phyloP scores from a whole-genome alignment of 2,113 vertebrate genomes.

The Speoplatyrhinus poulsoni region DNA sequence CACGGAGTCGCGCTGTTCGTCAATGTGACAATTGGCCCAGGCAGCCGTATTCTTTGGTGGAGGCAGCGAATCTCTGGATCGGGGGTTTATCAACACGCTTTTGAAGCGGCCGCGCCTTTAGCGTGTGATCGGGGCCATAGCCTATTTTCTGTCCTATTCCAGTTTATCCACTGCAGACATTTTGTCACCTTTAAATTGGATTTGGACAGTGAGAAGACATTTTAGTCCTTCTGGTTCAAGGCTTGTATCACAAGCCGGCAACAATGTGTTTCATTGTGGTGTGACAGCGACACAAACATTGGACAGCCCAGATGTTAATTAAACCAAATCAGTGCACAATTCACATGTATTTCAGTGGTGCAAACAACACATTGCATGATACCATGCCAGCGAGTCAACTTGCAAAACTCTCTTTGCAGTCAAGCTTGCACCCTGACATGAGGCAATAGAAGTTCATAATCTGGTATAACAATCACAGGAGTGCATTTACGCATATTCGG shows the following conservation, averaged over 20 bases:
- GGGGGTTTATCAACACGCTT: too few relatives aligned
- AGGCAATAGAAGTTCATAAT: constrained; percentile 49
- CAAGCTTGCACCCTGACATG: constrained; percentile 23
- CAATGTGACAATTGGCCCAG: too few relatives aligned
- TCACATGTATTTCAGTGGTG: constrained; percentile 57
- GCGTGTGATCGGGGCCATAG: too few relatives aligned
- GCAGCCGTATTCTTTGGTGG: too few relatives aligned
- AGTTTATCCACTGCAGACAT: constrained; percentile 63
- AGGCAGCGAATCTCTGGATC: too few relatives aligned
- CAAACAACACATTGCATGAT: constrained; percentile 57
- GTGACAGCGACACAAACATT: constrained; percentile 59
- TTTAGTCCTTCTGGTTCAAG: constrained; percentile 48
- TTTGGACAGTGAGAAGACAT: constrained; percentile 55
- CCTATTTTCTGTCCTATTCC: constrained; percentile 57
- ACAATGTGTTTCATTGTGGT: constrained; percentile 44
- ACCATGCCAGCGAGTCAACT: constrained; percentile 52
- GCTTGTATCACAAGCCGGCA: constrained; percentile 61
- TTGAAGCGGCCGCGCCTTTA: too few relatives aligned
- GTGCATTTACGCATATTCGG: constrained; percentile 25
- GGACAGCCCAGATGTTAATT: constrained; percentile 66
- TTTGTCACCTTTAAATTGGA: constrained; percentile 67
- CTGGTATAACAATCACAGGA: constrained; percentile 27
- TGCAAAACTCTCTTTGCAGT: neutral
- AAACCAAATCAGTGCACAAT: constrained; percentile 60
- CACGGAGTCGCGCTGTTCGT: too few relatives aligned